Evolutionary conservation across 2,797 vertebrate genomes (phyloP), one percentile per base, ranked within the genome.

Genomic region (Cynopterus sphinx): DNA sequence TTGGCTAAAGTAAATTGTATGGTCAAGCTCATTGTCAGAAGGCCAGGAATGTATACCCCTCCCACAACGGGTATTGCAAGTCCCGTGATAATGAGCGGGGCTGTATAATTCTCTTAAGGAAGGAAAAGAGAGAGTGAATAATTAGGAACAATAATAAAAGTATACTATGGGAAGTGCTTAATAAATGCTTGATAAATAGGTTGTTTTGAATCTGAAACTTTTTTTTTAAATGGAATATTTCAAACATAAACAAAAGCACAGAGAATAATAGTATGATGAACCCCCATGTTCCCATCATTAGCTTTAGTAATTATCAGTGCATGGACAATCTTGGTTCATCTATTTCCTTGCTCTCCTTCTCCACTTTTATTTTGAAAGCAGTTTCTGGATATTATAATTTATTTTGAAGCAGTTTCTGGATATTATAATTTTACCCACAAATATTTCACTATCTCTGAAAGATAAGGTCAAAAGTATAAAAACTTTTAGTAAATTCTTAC

Each of bases 281-380:
- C 61, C 24, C 93, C 31, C 3, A 0, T 84, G 53, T 94, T 92
- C 49, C 26, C 15, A 12, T 96, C 33, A 79, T 81, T 83, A 93
- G 53, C 15, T 19, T 83, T 57, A 87, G 9, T 41, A 78, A 10
- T 92, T 78, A 83, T n/a, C 59, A 43, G 15, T 81, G 6, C 16
- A 15, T 33, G n/a, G 31, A 46, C 36, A 59, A 8, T 83, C 53
- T 91, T 61, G 53, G 36, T 65, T 95, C 39, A 70, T 93, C 36
- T 91, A 0, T 95, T 75, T 93, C 9, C 33, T 87, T 82, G 19
- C 26, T n/a, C 24, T 77, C 3, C 13, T 65, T 93, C 26, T 43
- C 36, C 33, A 89, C 11, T n/a, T n/a, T 95, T 88, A 85, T 88
- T 92, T 90, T 93, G 65, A n/a, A 87, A 91, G 75, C 83, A 75